A percentile compares a stretch with the other conserved stretches of the same genome.
Conservation (phyloP, 2,888 invertebrate species). For the Parasteatoda lunata region DNA sequence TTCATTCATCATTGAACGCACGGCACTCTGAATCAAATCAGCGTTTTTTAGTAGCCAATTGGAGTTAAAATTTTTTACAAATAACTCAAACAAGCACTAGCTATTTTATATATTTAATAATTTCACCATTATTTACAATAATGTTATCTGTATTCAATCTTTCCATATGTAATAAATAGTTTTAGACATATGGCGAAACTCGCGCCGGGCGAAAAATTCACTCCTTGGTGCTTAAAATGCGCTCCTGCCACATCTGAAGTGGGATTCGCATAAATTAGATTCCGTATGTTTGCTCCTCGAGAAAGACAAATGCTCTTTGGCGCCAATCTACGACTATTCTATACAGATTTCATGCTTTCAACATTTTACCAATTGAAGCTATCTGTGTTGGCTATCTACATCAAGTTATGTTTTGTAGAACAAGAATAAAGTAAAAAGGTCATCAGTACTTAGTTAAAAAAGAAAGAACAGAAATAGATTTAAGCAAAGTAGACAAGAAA, state of each 20-base stretch:
- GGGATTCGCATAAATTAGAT: not conserved
- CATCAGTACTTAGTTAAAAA: too few relatives aligned
- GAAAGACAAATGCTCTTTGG: too few relatives aligned
- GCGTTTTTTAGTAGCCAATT: not conserved
- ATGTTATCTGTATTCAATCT: not conserved
- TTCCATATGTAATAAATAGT: not conserved
- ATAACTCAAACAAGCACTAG: not conserved
- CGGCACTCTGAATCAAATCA: not conserved
- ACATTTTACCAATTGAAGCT: too few relatives aligned
- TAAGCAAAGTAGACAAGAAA: too few relatives aligned
- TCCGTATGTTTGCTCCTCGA: too few relatives aligned
- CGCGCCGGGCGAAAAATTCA: not conserved
- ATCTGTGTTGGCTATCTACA: too few relatives aligned
- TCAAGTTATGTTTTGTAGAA: too few relatives aligned
- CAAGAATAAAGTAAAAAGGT: too few relatives aligned
- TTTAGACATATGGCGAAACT: not conserved
- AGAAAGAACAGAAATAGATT: too few relatives aligned
- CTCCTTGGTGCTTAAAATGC: not conserved
- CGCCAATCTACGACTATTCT: too few relatives aligned
- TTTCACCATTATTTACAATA: not conserved
- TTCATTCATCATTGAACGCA: not conserved
- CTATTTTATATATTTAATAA: not conserved
- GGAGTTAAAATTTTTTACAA: not conserved
- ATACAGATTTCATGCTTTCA: too few relatives aligned
- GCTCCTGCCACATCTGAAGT: not conserved